Conservation (phyloP, 2,888 invertebrate species). For the Ditylenchus weischeri region DNA sequence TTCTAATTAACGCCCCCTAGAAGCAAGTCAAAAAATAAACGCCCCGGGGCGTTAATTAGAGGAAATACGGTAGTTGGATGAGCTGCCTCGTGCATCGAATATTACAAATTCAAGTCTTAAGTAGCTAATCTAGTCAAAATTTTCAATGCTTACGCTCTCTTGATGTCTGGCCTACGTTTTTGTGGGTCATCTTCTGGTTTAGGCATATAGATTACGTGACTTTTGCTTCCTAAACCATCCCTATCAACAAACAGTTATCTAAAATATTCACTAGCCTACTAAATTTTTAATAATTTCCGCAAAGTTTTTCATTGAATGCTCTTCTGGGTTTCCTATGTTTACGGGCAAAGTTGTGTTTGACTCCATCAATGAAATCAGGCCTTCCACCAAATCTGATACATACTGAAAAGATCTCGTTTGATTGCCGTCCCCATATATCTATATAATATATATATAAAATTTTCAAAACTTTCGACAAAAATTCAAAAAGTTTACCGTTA, state of each 20-base stretch:
- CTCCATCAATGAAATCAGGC: conserved; percentile 84
- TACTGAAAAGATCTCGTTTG: conserved; percentile 92
- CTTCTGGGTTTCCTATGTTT: conserved; percentile 95
- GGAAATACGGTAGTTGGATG: too few species aligned
- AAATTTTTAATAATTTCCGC: conserved; percentile 63
- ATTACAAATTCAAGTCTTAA: too few species aligned
- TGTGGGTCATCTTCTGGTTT: conserved; percentile 95
- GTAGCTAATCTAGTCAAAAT: too few species aligned
- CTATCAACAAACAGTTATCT: neutral
- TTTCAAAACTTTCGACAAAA: conserved; percentile 9
- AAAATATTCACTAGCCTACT: conserved; percentile 60
- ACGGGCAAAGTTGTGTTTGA: conserved; percentile 88
- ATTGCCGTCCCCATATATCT: conserved; percentile 65
- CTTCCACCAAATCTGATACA: conserved; percentile 92
- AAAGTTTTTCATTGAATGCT: conserved; percentile 83
- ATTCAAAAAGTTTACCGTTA: conserved; percentile 70
- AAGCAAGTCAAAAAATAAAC: too few species aligned
- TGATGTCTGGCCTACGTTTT: conserved; percentile 86
- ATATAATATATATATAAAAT: conserved; percentile 26
- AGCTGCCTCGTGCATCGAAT: too few species aligned
- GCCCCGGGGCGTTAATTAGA: too few species aligned
- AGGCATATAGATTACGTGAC: conserved; percentile 76
- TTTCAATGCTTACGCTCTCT: conserved; percentile 69
- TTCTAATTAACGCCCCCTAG: too few species aligned
- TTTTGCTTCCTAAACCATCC: conserved; percentile 73